Evolutionary conservation across 2,888 invertebrate species (phyloP), one percentile per base, ranked within the genome.

Genomic region (Ypsolopha scabrella): DNA sequence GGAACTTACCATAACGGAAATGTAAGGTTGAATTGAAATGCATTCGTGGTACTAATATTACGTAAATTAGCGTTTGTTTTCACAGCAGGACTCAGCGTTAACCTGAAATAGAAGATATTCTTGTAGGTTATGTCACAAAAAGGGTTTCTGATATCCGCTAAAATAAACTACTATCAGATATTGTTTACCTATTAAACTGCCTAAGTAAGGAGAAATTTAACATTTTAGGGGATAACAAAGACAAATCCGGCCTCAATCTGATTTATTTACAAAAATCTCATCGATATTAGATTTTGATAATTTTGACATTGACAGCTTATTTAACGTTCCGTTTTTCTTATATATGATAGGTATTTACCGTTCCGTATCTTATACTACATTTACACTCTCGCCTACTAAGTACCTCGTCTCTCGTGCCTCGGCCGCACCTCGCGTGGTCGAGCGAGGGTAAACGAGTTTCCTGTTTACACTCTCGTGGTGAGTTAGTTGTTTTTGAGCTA

Each of bases 1-100:
- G 9, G 2, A 2, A 51, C 72, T 68, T 67, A 85, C 85, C 85
- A 82, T 64, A 85, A 62, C 48, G 72, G 76, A 54, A 80, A 73
- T n/a, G 83, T 77, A 50, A 76, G 65, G 64, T 70, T 81, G 43
- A 86, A 77, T 55, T 80, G 80, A n/a, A 80, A 54, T 9, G 67
- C 61, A 47, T 66, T 56, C 51, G 73, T 64, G 37, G 75, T 72
- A 41, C 61, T 60, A 55, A 86, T 69, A 61, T 60, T 71, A 55
- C 79, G 70, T 53, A 63, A 55, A 50, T 60, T 70, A 10, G 68
- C 55, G 54, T 63, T 63, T 56, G 65, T 45, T 56, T 68, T 75
- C 8, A 57, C 48, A 34, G 61, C 56, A 48, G 75, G 60, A 60
- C 61, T 61, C 67, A 83, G 51, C 52, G 80, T 55, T 60, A 86